Base-by-base conservation (phyloP, 1,140 invertebrate genomes). In the Chelonus insularis region DNA sequence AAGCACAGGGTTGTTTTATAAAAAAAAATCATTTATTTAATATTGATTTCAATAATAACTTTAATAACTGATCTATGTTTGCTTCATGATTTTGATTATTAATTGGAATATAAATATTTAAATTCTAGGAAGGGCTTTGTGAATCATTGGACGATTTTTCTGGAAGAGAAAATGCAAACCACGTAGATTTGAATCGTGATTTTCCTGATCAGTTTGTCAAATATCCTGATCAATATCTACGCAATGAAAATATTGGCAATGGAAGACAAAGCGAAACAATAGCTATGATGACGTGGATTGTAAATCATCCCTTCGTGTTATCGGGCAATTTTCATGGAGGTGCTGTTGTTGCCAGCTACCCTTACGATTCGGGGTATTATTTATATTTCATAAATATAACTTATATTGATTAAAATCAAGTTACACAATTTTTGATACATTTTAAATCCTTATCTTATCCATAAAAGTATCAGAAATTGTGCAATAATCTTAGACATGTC, bases 251-350 rank as follows among this genome's bases (percentile, higher is more conserved):
- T 25, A 69, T 79, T 18, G 64, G 83, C 9, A 72, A 83, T 1
- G 83, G 78, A 25, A 82, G 90, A 18, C 89, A 95, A 76, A 91
- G 91, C n/a, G 97, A 99, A 83, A 99, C 96, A 0, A 72, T 89
- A 12, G 92, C 93, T 34, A 84, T 98, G 63, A 98, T 98, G 86
- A 87, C 86, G 7, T 97, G 92, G 93, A 91, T 96, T 51, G 77
- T 88, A 1, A 84, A 84, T 12, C 88, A 91, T 72, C 91, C 92
- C 21, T 97, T 98, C 78, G 92, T 96, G 21, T 80, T 97, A 7
- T 96, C 94, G 0, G 92, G 90, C 0, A 97, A 95, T 80, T 83
- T 98, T 39, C 95, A 97, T 75, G 94, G 92, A 14, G 95, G 95
- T 29, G 93, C 95, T 41, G 83, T 97, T 1, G 94, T 96, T 5